Evolutionary conservation across 1,140 invertebrate genomes (phyloP), one percentile per base, ranked within the genome.

Genomic region (Marisa cornuarietis): DNA sequence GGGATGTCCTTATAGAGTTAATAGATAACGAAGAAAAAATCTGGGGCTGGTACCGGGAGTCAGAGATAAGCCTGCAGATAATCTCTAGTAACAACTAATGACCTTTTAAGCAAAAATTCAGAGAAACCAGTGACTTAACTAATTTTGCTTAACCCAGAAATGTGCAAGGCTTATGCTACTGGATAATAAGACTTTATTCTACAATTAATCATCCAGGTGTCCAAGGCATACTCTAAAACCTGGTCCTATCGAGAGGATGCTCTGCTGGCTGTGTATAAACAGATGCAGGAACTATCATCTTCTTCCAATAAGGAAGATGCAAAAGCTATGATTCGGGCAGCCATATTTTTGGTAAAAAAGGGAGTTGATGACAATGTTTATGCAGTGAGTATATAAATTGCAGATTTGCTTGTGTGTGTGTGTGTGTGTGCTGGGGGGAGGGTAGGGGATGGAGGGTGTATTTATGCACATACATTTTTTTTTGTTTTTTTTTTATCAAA

Each of bases 171-270:
- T 54, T 54, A 14, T 54, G 52, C 52, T 9, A 54, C 8, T 14
- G 16, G 54, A 2, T 58, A 14, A 14, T 58, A 18, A 11, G 16
- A 58, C 16, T 14, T 11, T 18, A 14, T 58, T 58, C 11, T 14
- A 58, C 54, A 14, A 14, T 58, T 58, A n/a, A 52, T 74, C n/a
- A 76, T 82, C 22, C 72, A 96, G 95, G 95, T 97, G 8, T 96
- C 97, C 88, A 96, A 97, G 90, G 96, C 97, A 89, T 98, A 97
- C 89, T 97, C 96, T 2, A 97, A 97, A 88, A 96, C 96, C 85
- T 98, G 95, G 91, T 94, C 96, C 22, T 96, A 97, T 88, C 96
- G 97, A 87, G 96, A 98, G 88, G 96, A 98, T 85, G 96, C 96
- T 0, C 87, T 98, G 24, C 92, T 95, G 81, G 92, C 94, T 22